These are phyloP conservation scores for Latrodectus geometricus DNA, from an alignment of 1,140 invertebrate species.

Conservation along the genomic window DNA sequence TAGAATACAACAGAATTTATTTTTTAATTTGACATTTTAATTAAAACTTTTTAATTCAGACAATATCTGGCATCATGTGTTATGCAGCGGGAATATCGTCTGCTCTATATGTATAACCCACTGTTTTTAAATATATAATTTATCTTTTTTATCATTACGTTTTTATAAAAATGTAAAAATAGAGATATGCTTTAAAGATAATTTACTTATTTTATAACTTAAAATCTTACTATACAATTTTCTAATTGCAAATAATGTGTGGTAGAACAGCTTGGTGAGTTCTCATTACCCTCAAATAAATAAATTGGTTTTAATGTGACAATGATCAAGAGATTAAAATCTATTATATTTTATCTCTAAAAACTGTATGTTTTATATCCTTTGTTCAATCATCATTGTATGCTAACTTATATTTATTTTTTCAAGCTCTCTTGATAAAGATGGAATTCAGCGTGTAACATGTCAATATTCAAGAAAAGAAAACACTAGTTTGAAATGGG, in stretches of 20 bases:
- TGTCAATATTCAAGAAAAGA: slow-evolving; percentile 39
- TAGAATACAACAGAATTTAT: no score
- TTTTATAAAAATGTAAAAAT: not conserved
- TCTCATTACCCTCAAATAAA: not conserved
- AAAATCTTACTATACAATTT: no score
- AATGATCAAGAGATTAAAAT: not conserved
- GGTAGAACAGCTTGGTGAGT: slow-evolving; percentile 46
- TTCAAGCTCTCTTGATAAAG: slow-evolving; percentile 33
- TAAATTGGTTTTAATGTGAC: not conserved
- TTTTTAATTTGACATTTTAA: no score
- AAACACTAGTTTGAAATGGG: slow-evolving; percentile 17
- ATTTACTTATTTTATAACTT: no score
- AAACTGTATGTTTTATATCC: not conserved
- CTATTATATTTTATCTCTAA: not conserved
- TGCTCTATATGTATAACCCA: no score
- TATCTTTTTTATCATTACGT: not conserved
- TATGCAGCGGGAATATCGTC: no score
- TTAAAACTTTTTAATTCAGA: no score
- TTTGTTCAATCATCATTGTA: not conserved
- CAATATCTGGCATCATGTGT: no score
- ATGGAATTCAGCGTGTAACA: slow-evolving; percentile 31
- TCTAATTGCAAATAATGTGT: slow-evolving; percentile 14
- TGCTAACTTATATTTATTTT: not conserved
- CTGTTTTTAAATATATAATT: not conserved
- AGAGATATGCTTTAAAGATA: not conserved